Evolutionary conservation across 2,113 vertebrate species (phyloP).

Genomic region (Antennarius striatus): DNA sequence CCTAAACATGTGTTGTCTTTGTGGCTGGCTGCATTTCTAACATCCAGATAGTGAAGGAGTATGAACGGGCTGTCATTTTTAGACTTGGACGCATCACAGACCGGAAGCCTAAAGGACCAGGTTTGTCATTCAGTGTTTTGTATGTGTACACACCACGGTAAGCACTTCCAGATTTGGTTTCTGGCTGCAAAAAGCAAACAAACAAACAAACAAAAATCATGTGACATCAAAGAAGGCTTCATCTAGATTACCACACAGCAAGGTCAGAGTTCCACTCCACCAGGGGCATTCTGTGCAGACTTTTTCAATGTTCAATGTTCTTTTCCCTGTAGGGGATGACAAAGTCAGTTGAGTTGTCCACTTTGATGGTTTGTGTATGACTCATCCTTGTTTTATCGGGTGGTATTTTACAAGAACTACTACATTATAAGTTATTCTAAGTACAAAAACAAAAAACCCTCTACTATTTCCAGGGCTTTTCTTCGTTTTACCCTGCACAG

Average conservation of each 20-base stretch:
- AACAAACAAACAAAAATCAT: too few relatives aligned
- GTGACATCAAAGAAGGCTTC: too few relatives aligned
- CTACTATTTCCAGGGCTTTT: slow-evolving; percentile 83
- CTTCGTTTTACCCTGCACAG: slow-evolving; percentile 91
- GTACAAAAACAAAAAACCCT: background rate
- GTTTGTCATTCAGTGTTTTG: slow-evolving; percentile 62
- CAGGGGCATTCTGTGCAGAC: too few relatives aligned
- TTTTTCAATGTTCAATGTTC: too few relatives aligned
- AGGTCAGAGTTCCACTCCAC: too few relatives aligned
- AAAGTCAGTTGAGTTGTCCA: too few relatives aligned
- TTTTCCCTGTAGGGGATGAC: too few relatives aligned
- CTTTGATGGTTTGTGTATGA: too few relatives aligned
- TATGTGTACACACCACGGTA: background rate
- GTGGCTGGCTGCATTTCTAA: slow-evolving; percentile 5
- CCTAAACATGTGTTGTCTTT: background rate
- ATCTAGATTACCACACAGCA: too few relatives aligned
- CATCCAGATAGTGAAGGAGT: slow-evolving; percentile 86
- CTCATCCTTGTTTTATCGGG: background rate
- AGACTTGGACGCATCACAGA: slow-evolving; percentile 83
- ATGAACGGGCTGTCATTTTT: slow-evolving; percentile 89
- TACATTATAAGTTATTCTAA: background rate
- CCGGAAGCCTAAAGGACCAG: slow-evolving; percentile 87
- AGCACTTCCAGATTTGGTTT: too few relatives aligned
- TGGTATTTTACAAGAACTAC: background rate
- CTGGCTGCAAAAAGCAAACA: too few relatives aligned